Conservation (phyloP, 2,797 vertebrate species). For the Acanthornis magna region DNA sequence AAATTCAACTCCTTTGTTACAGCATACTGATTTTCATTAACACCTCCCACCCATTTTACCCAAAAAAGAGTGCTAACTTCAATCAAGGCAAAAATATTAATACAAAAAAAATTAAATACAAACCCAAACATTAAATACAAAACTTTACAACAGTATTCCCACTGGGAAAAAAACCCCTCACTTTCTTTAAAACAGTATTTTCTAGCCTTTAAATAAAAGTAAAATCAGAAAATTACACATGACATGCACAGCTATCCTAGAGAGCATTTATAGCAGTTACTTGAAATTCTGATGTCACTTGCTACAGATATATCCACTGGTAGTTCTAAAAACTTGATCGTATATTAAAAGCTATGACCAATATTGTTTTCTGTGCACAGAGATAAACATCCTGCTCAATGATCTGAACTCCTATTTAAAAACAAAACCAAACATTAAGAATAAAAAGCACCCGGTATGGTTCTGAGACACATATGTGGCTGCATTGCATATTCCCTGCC, state of each 20-base stretch:
- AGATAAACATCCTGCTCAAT: conserved; percentile 61
- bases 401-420: conserved; percentile 43
- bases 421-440: conserved; percentile 62
- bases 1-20: not conserved
- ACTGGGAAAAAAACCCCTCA: not conserved
- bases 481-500: conserved; percentile 70
- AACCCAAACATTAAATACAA: not conserved
- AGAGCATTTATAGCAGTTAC: not conserved
- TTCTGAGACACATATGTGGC: conserved; percentile 58
- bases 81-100: not conserved
- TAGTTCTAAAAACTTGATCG: not conserved
- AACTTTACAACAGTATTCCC: not conserved
- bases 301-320: not conserved
- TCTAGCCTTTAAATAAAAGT: not conserved
- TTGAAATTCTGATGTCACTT: conserved; percentile 40
- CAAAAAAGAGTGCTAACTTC: not conserved
- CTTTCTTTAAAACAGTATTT: not conserved
- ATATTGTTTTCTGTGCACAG: conserved; percentile 51
- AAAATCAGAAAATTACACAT: not conserved
- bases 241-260: not conserved
- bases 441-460: conserved; percentile 56
- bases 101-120: not conserved
- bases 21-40: not conserved
- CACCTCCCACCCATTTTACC: not conserved
- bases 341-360: conserved; percentile 50